A percentile compares a stretch with the other conserved stretches of the same genome.
Evolutionary conservation across 2,888 invertebrate species (phyloP).

Genomic region (Danaus chrysippus): DNA sequence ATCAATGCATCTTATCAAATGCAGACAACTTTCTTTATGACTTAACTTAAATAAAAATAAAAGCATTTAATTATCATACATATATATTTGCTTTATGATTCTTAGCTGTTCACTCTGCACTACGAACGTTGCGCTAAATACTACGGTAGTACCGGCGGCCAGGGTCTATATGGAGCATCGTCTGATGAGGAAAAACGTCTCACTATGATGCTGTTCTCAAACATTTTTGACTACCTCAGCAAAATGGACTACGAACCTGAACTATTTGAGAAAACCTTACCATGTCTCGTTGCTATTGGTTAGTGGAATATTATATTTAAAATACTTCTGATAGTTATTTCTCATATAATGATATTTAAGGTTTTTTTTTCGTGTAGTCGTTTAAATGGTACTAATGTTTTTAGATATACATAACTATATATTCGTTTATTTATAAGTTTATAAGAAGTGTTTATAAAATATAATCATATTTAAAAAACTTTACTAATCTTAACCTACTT

Average conservation of each 20-base stretch:
- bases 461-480: no score
- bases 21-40: no score
- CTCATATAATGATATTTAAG: no score
- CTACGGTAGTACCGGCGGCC: constrained; percentile 93
- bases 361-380: no score
- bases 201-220: constrained; percentile 99
- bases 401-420: no score
- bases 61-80: neutral
- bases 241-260: constrained; percentile 99
- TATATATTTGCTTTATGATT: neutral
- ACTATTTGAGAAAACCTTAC: constrained; percentile 97
- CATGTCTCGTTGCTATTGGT: constrained; percentile 98
- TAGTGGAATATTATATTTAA: constrained; percentile 23
- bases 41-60: neutral
- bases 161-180: constrained; percentile 93
- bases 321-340: no score
- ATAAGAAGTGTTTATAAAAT: no score
- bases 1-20: no score
- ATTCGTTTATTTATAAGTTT: no score
- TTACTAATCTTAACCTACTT: no score
- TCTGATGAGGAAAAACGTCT: constrained; percentile 99
- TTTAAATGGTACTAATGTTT: no score
- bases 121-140: constrained; percentile 99
- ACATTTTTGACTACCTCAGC: constrained; percentile 99
- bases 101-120: constrained; percentile 94